Evolutionary conservation across 1,140 invertebrate species (phyloP).

Genomic region (Apolygus lucorum): DNA sequence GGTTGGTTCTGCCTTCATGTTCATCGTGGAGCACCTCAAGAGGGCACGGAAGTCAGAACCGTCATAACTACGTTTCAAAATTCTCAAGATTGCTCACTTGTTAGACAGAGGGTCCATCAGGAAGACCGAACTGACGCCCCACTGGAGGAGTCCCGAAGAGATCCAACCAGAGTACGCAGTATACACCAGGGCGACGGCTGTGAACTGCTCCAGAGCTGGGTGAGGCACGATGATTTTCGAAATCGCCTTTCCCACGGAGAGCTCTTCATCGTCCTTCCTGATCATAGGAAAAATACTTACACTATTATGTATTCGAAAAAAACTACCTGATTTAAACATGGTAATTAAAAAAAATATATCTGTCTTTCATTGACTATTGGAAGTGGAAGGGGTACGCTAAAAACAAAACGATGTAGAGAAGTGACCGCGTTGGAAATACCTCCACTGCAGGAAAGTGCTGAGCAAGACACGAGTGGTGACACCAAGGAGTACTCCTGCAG

Average conservation of each 20-base stretch:
- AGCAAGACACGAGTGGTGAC: too few relatives aligned
- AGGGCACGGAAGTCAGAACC: too few relatives aligned
- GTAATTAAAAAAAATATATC: not conserved
- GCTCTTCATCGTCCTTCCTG: conserved; percentile 69
- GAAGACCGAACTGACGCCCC: conserved; percentile 72
- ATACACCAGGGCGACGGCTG: conserved; percentile 65
- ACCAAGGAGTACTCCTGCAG: too few relatives aligned
- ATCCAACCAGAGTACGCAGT: conserved; percentile 86
- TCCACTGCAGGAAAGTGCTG: too few relatives aligned
- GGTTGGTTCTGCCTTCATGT: too few relatives aligned
- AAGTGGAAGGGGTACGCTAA: too few relatives aligned
- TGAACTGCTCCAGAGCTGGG: conserved; percentile 65
- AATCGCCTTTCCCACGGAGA: conserved; percentile 57
- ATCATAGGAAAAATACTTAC: not conserved
- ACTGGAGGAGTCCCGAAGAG: conserved; percentile 66
- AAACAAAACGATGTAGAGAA: too few relatives aligned
- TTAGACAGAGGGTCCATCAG: conserved; percentile 78
- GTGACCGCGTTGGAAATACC: too few relatives aligned
- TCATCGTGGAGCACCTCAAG: too few relatives aligned
- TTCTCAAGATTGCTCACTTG: too few relatives aligned
- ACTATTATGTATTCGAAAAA: not conserved
- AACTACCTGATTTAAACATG: not conserved
- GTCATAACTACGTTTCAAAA: too few relatives aligned
- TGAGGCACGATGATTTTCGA: conserved; percentile 79
- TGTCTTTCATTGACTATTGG: not conserved